Evolutionary conservation across 1,140 invertebrate species (phyloP), one percentile per base, ranked within the genome.

Genomic region (Drosophila nikananu): DNA sequence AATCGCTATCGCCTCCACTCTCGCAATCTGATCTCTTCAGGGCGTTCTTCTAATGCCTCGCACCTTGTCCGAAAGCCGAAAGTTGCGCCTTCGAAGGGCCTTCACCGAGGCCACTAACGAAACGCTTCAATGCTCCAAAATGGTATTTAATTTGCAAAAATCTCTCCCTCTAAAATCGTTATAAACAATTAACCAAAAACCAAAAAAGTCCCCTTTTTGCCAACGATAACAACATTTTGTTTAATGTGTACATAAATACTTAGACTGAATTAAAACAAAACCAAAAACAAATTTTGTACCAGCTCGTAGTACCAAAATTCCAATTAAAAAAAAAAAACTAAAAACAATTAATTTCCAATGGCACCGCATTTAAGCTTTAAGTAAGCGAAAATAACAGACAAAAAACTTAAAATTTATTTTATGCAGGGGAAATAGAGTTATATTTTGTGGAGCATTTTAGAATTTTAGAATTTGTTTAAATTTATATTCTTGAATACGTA

Each of bases 31-130:
- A 58, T 66, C 63, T 86, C 87, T 86, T 91, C 95, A 97, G 95
- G 96, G 96, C 84, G 95, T 97, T 94, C 96, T 97, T 93, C 96
- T 97, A 94, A 97, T 96, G 94, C 96, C 97, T 92, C 96, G 96
- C 94, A 97, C 96, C 91, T 95, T 97, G 95, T 96, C 97, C 93
- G 96, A 97, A 95, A 95, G 96, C 90, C 95, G 97, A 91, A 95
- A 97, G 83, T 95, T 96, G 91, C 95, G 96, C 92, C 95, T 97
- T 93, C 95, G 97, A 93, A 95, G 97, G 92, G 97, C 97, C 86
- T 96, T 97, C 94, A 97, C 97, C 93, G 97, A 97, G 94, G 96
- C 97, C 90, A 97, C 96, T 87, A 96, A 96, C 94, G 97, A 97
- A 94, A 97, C 96, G 92, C 96, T 97, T 94, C 96, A 95, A 95